Conservation (phyloP, 2,797 vertebrate species). For the Cercopithecus petaurista region DNA sequence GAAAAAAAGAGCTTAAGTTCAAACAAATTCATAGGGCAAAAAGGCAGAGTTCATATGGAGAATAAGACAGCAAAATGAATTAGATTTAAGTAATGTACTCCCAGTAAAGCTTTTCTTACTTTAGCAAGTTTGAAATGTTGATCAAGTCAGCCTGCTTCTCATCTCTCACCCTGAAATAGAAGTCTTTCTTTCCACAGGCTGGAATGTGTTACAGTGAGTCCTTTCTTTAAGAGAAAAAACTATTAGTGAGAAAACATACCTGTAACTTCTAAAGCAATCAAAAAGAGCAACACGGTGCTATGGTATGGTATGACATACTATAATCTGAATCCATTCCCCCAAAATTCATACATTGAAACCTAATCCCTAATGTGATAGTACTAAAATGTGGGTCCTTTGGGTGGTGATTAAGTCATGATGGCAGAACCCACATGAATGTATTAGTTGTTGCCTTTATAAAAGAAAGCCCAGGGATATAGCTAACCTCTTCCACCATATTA, state of each 20-base stretch:
- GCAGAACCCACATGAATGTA: neutral
- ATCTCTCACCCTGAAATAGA: neutral
- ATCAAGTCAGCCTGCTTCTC: neutral
- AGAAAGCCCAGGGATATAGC: neutral
- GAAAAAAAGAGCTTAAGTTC: neutral
- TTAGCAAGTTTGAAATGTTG: neutral
- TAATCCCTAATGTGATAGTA: neutral
- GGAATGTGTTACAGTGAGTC: neutral
- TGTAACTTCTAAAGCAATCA: neutral
- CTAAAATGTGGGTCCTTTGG: neutral
- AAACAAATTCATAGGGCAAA: neutral
- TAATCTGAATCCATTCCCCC: neutral
- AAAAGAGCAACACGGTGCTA: neutral
- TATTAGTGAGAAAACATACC: neutral
- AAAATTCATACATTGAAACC: neutral
- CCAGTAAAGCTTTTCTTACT: neutral
- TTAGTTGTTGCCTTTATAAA: neutral
- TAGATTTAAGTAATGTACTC: neutral
- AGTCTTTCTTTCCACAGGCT: neutral
- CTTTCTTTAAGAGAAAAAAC: neutral
- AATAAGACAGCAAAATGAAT: neutral
- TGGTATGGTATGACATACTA: neutral
- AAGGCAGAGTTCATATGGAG: neutral
- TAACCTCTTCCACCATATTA: neutral
- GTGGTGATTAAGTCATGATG: neutral